phyloP scores from a whole-genome alignment of 2,113 vertebrate species.

The Chionodraco myersi region DNA sequence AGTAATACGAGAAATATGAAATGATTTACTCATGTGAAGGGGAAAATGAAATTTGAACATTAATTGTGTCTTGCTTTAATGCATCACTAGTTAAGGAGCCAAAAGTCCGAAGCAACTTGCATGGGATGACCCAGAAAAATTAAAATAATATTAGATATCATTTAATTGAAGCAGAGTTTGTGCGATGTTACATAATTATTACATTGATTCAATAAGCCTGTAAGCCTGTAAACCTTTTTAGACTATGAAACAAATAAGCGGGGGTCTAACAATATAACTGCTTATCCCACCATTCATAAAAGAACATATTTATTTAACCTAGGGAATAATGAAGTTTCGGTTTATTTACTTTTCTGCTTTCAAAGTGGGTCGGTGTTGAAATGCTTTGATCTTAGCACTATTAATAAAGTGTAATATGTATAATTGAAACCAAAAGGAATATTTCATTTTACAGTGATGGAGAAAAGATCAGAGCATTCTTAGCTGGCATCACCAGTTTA shows the following conservation, averaged over 20 bases:
- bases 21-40: too few species aligned
- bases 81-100: conserved; percentile 1
- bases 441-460: not conserved
- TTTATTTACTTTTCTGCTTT: conserved; percentile 3
- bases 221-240: conserved; percentile 1
- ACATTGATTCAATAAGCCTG: conserved; percentile 2
- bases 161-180: conserved; percentile 3
- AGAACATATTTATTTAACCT: conserved; percentile 33
- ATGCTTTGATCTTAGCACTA: conserved; percentile 31
- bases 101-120: conserved; percentile 18
- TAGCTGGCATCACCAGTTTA: not conserved
- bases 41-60: conserved; percentile 18
- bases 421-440: conserved; percentile 20
- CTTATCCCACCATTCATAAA: conserved; percentile 18
- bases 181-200: not conserved
- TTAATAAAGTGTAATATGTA: conserved; percentile 33
- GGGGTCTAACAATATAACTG: not conserved
- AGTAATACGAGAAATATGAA: too few species aligned
- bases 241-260: conserved; percentile 23
- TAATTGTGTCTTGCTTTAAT: conserved; percentile 22
- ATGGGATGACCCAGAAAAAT: conserved; percentile 15
- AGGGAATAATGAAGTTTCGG: conserved; percentile 33
- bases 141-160: not conserved
- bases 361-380: conserved; percentile 25
- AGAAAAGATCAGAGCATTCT: not conserved